phyloP scores from a whole-genome alignment of 2,113 vertebrate genomes.

The Rhodinocichla rosea region DNA sequence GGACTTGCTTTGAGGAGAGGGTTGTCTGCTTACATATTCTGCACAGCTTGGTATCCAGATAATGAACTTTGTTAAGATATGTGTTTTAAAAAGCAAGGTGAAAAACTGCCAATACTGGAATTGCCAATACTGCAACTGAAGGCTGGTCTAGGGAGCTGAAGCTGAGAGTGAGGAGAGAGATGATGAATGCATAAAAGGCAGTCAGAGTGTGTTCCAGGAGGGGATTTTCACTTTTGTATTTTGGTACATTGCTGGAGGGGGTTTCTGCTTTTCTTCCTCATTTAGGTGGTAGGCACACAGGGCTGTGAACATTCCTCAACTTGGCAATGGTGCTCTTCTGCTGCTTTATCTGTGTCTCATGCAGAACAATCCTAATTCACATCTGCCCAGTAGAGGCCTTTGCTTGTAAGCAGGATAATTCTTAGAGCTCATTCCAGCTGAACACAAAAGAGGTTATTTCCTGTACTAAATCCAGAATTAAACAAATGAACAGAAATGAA shows the following conservation, averaged over 20 bases:
- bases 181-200: not conserved
- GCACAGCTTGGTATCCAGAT: not conserved
- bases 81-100: not conserved
- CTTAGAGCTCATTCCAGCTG: not conserved
- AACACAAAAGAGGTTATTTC: not conserved
- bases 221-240: not conserved
- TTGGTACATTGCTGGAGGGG: not conserved
- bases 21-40: not conserved
- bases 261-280: not conserved
- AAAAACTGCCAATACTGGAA: not conserved
- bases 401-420: not conserved
- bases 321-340: not conserved
- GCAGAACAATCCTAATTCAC: not conserved
- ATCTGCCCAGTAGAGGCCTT: not conserved
- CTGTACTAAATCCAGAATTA: not conserved
- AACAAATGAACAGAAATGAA: not conserved
- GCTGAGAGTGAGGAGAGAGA: not conserved
- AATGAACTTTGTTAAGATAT: not conserved
- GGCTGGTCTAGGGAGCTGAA: not conserved
- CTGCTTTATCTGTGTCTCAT: not conserved
- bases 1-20: not conserved
- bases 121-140: not conserved
- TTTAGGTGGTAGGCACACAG: not conserved
- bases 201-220: not conserved
- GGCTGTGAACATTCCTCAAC: not conserved